These are phyloP conservation scores for Philereme transversata DNA, from an alignment of 2,888 invertebrate species.

Conservation along the genomic window DNA sequence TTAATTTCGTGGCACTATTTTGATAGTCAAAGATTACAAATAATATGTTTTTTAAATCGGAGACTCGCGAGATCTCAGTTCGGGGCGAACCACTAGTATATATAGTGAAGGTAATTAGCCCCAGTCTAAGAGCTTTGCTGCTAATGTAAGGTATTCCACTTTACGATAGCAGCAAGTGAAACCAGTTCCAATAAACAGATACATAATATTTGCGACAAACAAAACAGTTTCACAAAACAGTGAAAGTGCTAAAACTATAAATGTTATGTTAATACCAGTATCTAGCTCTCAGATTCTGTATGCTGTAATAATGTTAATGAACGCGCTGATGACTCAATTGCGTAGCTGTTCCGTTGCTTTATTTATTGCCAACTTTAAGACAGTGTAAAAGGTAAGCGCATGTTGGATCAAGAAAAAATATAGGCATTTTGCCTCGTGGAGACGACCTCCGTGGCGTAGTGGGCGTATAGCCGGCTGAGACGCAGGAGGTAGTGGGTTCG, in stretches of 20 bases:
- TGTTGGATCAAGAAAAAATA: too few relatives aligned
- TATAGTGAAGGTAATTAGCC: too few relatives aligned
- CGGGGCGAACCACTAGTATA: too few relatives aligned
- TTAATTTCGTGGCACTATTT: too few relatives aligned
- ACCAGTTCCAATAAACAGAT: constrained; percentile 20
- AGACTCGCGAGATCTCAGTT: too few relatives aligned
- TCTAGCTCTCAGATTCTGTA: constrained; percentile 16
- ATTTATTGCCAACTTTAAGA: constrained; percentile 33
- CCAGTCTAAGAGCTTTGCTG: background rate
- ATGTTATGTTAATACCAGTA: constrained; percentile 25
- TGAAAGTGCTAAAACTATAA: constrained; percentile 40
- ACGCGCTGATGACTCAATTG: constrained; percentile 23
- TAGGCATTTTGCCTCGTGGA: too few relatives aligned
- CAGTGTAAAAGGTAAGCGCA: constrained; percentile 15
- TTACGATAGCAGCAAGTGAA: constrained; percentile 2
- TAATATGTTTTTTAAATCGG: too few relatives aligned
- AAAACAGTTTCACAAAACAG: constrained; percentile 32
- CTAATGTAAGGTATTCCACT: constrained; percentile 2
- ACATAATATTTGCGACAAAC: constrained; percentile 25
- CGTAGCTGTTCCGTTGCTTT: constrained; percentile 17
- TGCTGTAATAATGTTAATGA: constrained; percentile 27
- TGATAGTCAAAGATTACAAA: too few relatives aligned
- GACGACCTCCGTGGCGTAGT: too few relatives aligned
- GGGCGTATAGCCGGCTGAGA: too few relatives aligned
- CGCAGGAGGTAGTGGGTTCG: too few relatives aligned